These are phyloP conservation scores for Phylloscopus trochilus DNA, from an alignment of 2,113 vertebrate species.

Conservation along the genomic window DNA sequence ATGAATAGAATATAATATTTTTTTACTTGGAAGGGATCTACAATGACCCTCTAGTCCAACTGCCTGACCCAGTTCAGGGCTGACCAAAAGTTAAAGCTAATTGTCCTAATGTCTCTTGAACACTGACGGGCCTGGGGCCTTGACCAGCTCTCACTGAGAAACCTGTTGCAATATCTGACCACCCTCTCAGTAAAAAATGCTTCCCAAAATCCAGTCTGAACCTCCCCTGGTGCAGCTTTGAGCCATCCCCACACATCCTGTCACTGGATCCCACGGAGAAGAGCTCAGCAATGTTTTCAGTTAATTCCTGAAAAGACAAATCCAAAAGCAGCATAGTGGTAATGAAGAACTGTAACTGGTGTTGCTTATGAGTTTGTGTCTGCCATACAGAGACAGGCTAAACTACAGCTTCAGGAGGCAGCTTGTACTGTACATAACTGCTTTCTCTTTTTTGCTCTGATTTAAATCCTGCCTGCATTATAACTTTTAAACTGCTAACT, in stretches of 20 bases:
- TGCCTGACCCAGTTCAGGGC: background rate
- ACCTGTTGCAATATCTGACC: background rate
- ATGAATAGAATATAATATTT: background rate
- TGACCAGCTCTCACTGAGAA: background rate
- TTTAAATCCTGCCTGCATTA: conserved; percentile 12
- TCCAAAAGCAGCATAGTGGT: background rate
- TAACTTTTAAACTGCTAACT: conserved; percentile 49
- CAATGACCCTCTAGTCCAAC: background rate
- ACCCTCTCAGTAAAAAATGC: background rate
- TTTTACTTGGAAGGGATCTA: background rate
- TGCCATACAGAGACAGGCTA: background rate
- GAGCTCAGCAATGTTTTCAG: background rate
- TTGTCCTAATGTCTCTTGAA: background rate
- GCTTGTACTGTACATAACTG: background rate
- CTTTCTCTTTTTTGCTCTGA: background rate
- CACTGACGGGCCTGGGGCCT: background rate
- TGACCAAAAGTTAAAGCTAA: background rate
- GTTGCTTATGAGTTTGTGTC: background rate
- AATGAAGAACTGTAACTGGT: background rate
- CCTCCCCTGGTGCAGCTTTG: background rate
- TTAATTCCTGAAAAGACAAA: background rate
- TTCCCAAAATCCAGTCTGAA: background rate
- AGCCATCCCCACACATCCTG: accelerated
- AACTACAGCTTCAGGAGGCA: background rate
- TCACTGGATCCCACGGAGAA: background rate